Conservation (phyloP, 1,140 invertebrate genomes). For the Trichoplusia ni region DNA sequence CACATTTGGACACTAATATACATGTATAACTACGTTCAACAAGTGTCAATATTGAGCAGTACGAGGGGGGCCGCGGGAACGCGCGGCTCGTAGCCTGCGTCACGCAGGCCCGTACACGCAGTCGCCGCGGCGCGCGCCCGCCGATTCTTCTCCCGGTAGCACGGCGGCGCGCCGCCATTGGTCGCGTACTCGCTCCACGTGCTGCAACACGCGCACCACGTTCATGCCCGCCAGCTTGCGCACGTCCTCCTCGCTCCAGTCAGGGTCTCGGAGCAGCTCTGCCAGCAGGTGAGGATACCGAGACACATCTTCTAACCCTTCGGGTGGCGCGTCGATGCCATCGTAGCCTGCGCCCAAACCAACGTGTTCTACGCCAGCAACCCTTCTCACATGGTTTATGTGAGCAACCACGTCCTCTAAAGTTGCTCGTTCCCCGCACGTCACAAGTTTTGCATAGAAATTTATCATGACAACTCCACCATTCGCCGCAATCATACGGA, state of each 20-base stretch:
- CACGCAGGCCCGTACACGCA: conserved; percentile 84
- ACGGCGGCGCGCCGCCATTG: conserved; percentile 90
- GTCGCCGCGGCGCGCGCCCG: conserved; percentile 85
- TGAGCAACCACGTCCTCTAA: conserved; percentile 93
- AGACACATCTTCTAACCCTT: conserved; percentile 94
- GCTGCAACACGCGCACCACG: conserved; percentile 91
- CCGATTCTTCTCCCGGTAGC: conserved; percentile 87
- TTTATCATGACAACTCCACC: conserved; percentile 95
- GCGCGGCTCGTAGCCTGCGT: conserved; percentile 88
- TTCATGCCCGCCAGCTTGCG: conserved; percentile 94
- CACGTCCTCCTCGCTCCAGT: conserved; percentile 92
- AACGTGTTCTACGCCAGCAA: conserved; percentile 92
- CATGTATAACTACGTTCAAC: conserved; percentile 80
- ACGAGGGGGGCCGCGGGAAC: conserved; percentile 85
- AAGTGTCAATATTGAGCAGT: conserved; percentile 83
- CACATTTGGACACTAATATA: conserved; percentile 82
- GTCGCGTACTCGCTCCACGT: conserved; percentile 90
- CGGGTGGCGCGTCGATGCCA: conserved; percentile 90
- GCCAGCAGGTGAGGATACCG: conserved; percentile 93
- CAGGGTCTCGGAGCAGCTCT: conserved; percentile 87
- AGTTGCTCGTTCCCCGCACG: conserved; percentile 89
- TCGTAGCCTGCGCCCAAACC: conserved; percentile 94
- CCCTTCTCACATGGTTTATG: conserved; percentile 91
- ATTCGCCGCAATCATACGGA: conserved; percentile 90
- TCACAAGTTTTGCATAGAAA: conserved; percentile 92